Evolutionary conservation across 2,888 invertebrate genomes (phyloP).

Genomic region (Ochropleura leucogaster): DNA sequence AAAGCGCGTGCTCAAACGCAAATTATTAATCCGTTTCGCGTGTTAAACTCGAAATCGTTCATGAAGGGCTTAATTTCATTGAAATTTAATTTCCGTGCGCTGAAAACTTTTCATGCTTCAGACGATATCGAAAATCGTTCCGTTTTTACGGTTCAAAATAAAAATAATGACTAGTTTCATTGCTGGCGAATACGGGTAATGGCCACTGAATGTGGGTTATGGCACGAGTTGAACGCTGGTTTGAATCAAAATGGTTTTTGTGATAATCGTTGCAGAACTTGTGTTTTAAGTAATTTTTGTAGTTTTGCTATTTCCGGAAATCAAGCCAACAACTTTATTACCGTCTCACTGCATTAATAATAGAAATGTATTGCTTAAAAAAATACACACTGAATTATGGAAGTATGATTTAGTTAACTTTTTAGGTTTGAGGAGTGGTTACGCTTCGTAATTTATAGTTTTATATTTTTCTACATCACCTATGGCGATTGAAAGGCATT

Average conservation of each 20-base stretch:
- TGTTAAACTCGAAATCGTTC: slow-evolving; percentile 35
- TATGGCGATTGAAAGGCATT: too few relatives aligned
- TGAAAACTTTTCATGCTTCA: slow-evolving; percentile 46
- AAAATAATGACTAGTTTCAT: slow-evolving; percentile 58
- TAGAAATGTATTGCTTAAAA: background rate
- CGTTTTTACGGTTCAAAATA: slow-evolving; percentile 58
- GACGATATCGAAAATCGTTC: slow-evolving; percentile 47
- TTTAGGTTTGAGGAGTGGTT: too few relatives aligned
- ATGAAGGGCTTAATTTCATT: slow-evolving; percentile 58
- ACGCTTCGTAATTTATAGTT: too few relatives aligned
- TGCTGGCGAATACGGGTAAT: slow-evolving; percentile 37
- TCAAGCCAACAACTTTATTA: background rate
- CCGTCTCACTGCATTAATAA: background rate
- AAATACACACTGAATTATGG: background rate
- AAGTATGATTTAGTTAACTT: too few relatives aligned
- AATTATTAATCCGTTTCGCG: slow-evolving; percentile 21
- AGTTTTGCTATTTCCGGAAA: background rate
- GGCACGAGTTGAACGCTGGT: slow-evolving; percentile 21
- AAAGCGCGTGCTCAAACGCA: slow-evolving; percentile 6
- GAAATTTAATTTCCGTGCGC: slow-evolving; percentile 64
- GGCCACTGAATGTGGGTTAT: slow-evolving; percentile 27
- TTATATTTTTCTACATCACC: too few relatives aligned
- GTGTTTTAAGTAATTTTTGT: slow-evolving; percentile 20
- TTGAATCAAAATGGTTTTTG: slow-evolving; percentile 35
- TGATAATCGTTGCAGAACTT: slow-evolving; percentile 29